Evolutionary conservation across 1,140 invertebrate genomes (phyloP), one percentile per base, ranked within the genome.

Genomic region (Platorchestia sp.): DNA sequence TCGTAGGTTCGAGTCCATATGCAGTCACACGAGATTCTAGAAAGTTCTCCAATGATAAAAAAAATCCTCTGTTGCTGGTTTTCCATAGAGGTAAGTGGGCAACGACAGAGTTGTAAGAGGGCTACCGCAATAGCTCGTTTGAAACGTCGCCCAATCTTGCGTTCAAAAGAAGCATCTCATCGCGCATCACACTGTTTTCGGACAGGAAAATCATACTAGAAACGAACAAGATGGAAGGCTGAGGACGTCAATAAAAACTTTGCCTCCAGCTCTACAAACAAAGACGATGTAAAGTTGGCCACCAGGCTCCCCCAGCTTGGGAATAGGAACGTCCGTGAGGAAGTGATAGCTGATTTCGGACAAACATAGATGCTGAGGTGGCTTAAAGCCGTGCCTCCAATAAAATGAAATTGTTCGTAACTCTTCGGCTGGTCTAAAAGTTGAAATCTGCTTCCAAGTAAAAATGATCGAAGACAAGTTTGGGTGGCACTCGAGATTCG

Each of bases 231-330:
- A 47, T 45, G 91, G 91, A 93, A 47, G 91, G 10, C 91, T 47
- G 45, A 47, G 91, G 91, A 93, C 91, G 91, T 93, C 91, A 93
- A 93, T 93, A 93, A 93, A 93, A 93, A 93, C 91, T 93, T 93
- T 93, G 7, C 44, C 91, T 45, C 44, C 6, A 47, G 91, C 91
- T 93, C 91, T 93, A 47, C 91, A 93, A 93, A 93, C 91, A 93
- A 93, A 44, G 45, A 41, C 45, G 91, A 93, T 93, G 91, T 93
- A 93, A 93, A 93, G 91, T 93, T 93, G 91, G 41, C 91, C 44
- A 44, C 91, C 91, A 93, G 47, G 45, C 91, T 93, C 47, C 91
- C 19, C 91, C 47, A 93, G 91, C 47, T 93, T 93, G 91, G 45
- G 91, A 93, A 93, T 45, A 45, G 91, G 45, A 47, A 93, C 43